Base-by-base conservation (phyloP, 2,797 vertebrate species). In the Danio aesculapii region DNA sequence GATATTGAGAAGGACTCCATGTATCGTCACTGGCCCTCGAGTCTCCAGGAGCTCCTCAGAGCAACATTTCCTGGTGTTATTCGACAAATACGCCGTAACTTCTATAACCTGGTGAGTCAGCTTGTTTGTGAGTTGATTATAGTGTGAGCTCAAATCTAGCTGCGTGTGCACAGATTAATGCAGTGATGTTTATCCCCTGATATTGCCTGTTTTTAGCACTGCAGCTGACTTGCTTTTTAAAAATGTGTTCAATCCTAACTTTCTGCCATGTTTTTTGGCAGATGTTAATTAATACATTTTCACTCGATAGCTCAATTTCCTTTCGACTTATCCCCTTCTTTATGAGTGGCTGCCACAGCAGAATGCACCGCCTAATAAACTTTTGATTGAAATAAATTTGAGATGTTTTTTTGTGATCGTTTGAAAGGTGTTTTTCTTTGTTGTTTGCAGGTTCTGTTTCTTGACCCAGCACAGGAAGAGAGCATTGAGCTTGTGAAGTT, bases 71-170 rank as follows among this genome's bases (percentile, higher is more conserved):
- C 96, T 4, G 96, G 95, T 84, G 95, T 94, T 87, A 95, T 98
- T 87, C 95, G 95, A 62, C 95, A 96, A 85, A 93, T 99, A 80
- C 92, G 96, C 68, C 95, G 96, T 11, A 99, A 99, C 92, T 95
- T 99, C 87, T 98, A 96, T 86, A 98, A 96, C 89, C 85, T 99
- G 96, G 98, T 99, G 88, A 94, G 97, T 92, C 74, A 81, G 6
- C 62, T 53, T 58, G 6, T 5, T 55, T 19, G 46, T 63, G 49
- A 80, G 19, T 62, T 72, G 5, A 49, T 53, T 68, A 43, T 74
- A 68, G 11, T 19, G 21, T 47, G 39, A 61, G 43, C 57, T 39
- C 30, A 43, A 69, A 21, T 63, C 13, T 46, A 71, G 39, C 30
- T 77, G 14, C 57, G 70, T 49, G 17, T 3, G 66, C 62, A 30